These are phyloP conservation scores for Pogonophryne albipinna DNA, from an alignment of 2,797 vertebrate species.

Conservation along the genomic window DNA sequence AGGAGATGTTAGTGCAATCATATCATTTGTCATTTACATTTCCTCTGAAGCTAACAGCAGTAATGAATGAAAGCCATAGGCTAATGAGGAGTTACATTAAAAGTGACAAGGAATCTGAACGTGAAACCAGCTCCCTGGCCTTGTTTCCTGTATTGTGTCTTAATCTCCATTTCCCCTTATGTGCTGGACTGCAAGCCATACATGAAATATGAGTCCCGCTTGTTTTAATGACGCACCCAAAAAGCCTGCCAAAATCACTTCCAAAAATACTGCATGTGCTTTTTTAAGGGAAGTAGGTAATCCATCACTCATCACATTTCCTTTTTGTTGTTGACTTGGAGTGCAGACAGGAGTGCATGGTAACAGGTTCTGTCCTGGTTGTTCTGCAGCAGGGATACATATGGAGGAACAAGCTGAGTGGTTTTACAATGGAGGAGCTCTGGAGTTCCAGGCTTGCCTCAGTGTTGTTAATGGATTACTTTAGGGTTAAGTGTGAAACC, in stretches of 20 bases:
- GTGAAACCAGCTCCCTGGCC: slow-evolving; percentile 17
- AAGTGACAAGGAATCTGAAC: slow-evolving; percentile 19
- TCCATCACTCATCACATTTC: neutral
- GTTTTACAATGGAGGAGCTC: neutral
- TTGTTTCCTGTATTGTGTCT: neutral
- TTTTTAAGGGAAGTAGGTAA: slow-evolving; percentile 22
- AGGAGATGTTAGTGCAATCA: neutral
- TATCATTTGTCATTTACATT: slow-evolving; percentile 1
- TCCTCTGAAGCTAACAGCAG: neutral
- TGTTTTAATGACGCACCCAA: slow-evolving; percentile 12
- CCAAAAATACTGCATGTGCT: slow-evolving; percentile 12
- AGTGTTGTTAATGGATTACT: neutral
- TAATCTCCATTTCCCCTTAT: neutral
- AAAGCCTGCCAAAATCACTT: neutral
- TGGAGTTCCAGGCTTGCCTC: neutral
- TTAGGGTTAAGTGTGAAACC: neutral
- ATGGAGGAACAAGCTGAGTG: neutral
- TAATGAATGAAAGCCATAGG: neutral
- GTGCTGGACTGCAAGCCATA: neutral
- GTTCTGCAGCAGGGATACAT: slow-evolving; percentile 1
- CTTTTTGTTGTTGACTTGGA: slow-evolving; percentile 2
- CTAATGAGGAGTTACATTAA: slow-evolving; percentile 16
- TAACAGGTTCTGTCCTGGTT: neutral
- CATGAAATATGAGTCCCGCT: slow-evolving; percentile 32
- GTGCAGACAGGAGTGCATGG: neutral